Base-by-base conservation (phyloP, 2,888 invertebrate genomes). In the Sinohyriopsis cumingii region DNA sequence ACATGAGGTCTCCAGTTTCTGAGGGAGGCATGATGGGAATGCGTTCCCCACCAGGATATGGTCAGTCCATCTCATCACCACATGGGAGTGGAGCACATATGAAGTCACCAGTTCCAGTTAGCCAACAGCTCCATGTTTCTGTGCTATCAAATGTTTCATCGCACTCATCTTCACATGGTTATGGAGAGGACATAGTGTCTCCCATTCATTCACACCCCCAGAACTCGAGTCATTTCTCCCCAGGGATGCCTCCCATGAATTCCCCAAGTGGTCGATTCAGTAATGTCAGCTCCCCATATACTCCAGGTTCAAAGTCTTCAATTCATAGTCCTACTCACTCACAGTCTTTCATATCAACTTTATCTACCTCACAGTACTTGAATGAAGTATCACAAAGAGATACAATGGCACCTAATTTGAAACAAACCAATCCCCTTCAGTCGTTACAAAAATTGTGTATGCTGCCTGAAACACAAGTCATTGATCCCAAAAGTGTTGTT, bases 401-500 rank as follows among this genome's bases (percentile, higher is more conserved):
- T 24, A 59, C 56, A 24, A 59, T 53, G 18, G 24, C 63, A 63
- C 53, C 68, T 55, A 67, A 61, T 45, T 68, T 69, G 55, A 69
- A 67, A 59, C 73, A 18, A 63, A 69, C 56, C 61, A 84, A 84
- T 67, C 89, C 89, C 20, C 72, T 89, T n/a, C 82, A 84, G 79
- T 89, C 88, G 54, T 75, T 87, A 66, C 84, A 87, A 72, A 85
- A 84, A 72, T 76, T 87, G 15, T 85, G 85, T 59, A 83, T 85
- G 84, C 77, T 87, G 54, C 86, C 87, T 53, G 86, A 87, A 69
- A 80, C 75, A 22, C 84, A 84, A 65, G 87, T 87, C 59, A 78
- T 87, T 45, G 88, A 88, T 72, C 88, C 88, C 3, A 88, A 89
- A 75, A 88, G 87, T 83, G 86, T 89, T 67, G 87, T 89, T 20